phyloP scores from a whole-genome alignment of 2,113 vertebrate species.

The Oreochromis aureus region DNA sequence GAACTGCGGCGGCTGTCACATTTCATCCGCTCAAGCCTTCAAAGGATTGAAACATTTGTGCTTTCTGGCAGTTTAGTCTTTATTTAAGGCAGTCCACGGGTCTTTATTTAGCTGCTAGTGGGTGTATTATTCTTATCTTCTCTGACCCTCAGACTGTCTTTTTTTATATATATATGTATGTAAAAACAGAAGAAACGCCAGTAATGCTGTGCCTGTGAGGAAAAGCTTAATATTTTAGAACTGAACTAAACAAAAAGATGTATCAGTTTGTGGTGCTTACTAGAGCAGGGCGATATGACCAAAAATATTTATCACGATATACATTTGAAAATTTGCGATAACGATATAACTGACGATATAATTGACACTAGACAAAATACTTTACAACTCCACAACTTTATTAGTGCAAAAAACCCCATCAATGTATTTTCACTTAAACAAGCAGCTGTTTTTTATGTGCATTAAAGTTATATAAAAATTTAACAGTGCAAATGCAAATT shows the following conservation, averaged over 20 bases:
- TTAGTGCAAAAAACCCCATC: no score
- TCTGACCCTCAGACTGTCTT: neutral
- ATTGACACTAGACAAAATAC: no score
- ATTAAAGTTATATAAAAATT: no score
- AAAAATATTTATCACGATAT: no score
- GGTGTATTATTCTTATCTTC: slow-evolving; percentile 41
- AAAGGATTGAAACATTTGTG: neutral
- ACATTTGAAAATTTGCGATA: no score
- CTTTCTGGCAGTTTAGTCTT: slow-evolving; percentile 12
- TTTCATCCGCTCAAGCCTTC: slow-evolving; percentile 5
- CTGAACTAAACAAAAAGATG: neutral
- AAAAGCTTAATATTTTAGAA: neutral
- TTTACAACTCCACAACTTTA: no score
- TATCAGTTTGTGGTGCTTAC: neutral
- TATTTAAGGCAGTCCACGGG: slow-evolving; percentile 9
- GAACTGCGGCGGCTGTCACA: neutral
- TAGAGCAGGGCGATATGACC: no score
- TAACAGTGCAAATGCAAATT: no score
- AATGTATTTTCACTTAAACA: no score
- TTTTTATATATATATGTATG: neutral
- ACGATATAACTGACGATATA: no score
- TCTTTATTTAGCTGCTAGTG: slow-evolving; percentile 50
- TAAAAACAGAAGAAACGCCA: neutral
- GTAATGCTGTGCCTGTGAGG: neutral
- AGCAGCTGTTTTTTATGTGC: no score